A percentile compares a stretch with the other conserved stretches of the same genome.
Evolutionary conservation across 2,888 invertebrate species (phyloP).

Genomic region (Diarsia rubi): DNA sequence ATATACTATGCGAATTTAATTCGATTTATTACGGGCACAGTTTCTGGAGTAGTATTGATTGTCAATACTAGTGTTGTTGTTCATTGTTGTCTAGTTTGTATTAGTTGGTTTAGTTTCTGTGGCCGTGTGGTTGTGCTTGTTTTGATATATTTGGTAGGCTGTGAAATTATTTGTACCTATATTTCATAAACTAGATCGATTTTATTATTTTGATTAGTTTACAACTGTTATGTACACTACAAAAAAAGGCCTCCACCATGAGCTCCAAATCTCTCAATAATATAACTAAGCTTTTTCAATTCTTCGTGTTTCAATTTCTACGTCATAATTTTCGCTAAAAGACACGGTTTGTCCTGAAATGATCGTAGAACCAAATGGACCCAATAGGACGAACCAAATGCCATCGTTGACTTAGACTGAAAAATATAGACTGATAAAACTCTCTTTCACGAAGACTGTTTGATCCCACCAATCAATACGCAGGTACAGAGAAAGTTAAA

Average conservation of each 20-base stretch:
- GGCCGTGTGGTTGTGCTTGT: not conserved
- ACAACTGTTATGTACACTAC: too few species aligned
- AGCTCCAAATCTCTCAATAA: too few species aligned
- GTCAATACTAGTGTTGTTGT: slow-evolving; percentile 43
- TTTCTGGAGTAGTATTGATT: slow-evolving; percentile 29
- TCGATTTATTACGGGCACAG: slow-evolving; percentile 50
- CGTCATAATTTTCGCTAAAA: too few species aligned
- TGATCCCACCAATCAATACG: not conserved
- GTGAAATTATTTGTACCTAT: not conserved
- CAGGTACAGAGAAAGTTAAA: too few species aligned
- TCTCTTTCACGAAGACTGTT: not conserved
- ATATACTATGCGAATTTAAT: slow-evolving; percentile 42
- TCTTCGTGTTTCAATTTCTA: too few species aligned
- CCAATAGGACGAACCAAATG: too few species aligned
- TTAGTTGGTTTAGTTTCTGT: slow-evolving; percentile 7
- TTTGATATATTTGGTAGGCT: not conserved
- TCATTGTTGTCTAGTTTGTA: slow-evolving; percentile 12
- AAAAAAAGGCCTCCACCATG: too few species aligned
- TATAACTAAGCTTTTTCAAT: too few species aligned
- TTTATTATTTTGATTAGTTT: not conserved
- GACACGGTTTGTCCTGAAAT: too few species aligned
- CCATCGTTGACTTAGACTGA: too few species aligned
- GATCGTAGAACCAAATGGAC: too few species aligned
- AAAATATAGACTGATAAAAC: too few species aligned
- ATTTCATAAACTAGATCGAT: not conserved